These are phyloP conservation scores for Heterotis niloticus DNA, from an alignment of 2,113 vertebrate genomes.

Conservation along the genomic window DNA sequence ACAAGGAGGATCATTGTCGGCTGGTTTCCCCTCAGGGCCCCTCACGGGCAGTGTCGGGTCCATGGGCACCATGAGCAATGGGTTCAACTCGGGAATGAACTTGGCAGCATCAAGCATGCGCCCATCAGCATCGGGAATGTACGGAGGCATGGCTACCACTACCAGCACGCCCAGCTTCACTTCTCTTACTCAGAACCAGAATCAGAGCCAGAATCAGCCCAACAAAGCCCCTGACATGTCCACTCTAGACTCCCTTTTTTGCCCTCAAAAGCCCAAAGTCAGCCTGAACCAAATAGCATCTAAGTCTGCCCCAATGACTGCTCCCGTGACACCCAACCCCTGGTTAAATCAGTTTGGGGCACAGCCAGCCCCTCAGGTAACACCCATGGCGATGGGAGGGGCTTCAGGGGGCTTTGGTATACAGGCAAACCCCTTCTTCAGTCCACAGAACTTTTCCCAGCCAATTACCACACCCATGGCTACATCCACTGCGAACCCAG, in stretches of 20 bases:
- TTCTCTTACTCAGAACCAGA: conserved; percentile 62
- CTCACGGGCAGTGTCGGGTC: conserved; percentile 58
- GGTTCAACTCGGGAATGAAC: conserved; percentile 72
- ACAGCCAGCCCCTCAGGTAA: conserved; percentile 63
- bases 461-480: conserved; percentile 43
- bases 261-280: conserved; percentile 87
- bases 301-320: conserved; percentile 46
- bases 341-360: conserved; percentile 85
- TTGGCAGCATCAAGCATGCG: conserved; percentile 75
- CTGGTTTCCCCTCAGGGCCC: conserved; percentile 66
- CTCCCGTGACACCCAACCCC: conserved; percentile 56
- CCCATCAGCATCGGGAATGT: conserved; percentile 69
- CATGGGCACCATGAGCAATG: conserved; percentile 72
- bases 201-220: conserved; percentile 60
- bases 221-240: conserved; percentile 79
- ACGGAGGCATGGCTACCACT: conserved; percentile 69
- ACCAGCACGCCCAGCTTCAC: conserved; percentile 77
- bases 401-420: conserved; percentile 77
- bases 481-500: conserved; percentile 57
- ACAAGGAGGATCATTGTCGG: conserved; percentile 56
- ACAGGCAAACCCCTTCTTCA: conserved; percentile 95
- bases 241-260: conserved; percentile 85
- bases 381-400: conserved; percentile 61
- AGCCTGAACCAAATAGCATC: conserved; percentile 88
- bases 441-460: conserved; percentile 90